Evolutionary conservation across 2,888 invertebrate species (phyloP).

Genomic region (Eupithecia subfuscata): DNA sequence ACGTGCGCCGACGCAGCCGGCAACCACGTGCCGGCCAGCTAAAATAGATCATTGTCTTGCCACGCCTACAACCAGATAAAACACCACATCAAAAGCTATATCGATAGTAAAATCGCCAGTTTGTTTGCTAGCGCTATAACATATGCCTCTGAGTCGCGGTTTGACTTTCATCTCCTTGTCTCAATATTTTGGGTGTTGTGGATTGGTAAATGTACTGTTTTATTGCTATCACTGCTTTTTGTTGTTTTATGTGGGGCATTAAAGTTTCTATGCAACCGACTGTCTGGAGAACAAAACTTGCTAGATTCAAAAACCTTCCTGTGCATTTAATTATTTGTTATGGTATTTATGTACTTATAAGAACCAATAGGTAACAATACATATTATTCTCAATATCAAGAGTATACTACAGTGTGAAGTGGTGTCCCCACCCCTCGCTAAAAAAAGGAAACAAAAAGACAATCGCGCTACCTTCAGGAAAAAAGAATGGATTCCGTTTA

Average conservation of each 20-base stretch:
- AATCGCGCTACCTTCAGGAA: conserved; percentile 66
- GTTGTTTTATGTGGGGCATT: neutral
- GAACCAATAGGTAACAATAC: neutral
- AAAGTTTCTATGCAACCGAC: neutral
- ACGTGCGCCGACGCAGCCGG: conserved; percentile 81
- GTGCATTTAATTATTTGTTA: neutral
- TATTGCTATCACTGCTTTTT: conserved; percentile 28
- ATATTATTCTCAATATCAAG: conserved; percentile 42
- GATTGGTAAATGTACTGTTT: conserved; percentile 38
- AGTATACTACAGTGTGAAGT: conserved; percentile 45
- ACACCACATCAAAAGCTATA: conserved; percentile 80
- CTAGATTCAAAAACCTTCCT: neutral
- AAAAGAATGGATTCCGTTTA: neutral
- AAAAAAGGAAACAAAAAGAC: conserved; percentile 65
- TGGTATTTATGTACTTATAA: neutral
- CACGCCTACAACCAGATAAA: conserved; percentile 81
- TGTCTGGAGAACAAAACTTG: neutral
- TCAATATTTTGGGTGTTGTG: conserved; percentile 47
- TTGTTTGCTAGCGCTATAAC: conserved; percentile 61
- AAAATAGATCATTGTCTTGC: conserved; percentile 83
- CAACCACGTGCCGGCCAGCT: conserved; percentile 79
- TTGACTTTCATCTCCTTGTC: conserved; percentile 55
- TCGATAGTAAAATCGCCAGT: conserved; percentile 69
- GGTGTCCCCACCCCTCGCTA: conserved; percentile 58
- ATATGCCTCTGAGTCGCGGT: conserved; percentile 45